Evolutionary conservation across 2,113 vertebrate genomes (phyloP).

Genomic region (Brachypteracias leptosomus): DNA sequence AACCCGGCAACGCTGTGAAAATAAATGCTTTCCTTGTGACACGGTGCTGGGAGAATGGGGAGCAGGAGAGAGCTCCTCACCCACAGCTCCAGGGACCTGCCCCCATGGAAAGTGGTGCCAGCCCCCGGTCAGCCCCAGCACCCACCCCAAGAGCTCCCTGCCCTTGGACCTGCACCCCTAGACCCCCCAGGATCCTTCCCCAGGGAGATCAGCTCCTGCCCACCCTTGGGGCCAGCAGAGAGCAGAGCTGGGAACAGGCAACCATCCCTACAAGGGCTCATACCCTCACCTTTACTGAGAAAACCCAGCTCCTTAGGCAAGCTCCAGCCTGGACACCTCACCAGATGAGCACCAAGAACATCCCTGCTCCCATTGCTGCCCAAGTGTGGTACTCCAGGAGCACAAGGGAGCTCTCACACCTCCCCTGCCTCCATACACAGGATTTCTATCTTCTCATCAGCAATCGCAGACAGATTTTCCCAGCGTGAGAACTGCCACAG

Average conservation of each 20-base stretch:
- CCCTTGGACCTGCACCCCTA: too few species aligned
- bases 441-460: constrained; percentile 52
- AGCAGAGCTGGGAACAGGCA: too few species aligned
- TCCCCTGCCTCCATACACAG: constrained; percentile 37
- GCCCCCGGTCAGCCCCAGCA: neutral
- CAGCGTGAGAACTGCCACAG: constrained; percentile 56
- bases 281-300: accelerated
- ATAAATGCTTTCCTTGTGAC: neutral
- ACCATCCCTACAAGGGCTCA: neutral
- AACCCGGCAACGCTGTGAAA: neutral
- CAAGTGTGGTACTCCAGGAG: neutral
- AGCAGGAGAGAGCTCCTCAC: neutral
- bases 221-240: accelerated
- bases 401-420: neutral
- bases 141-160: neutral
- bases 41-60: neutral
- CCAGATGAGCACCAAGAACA: accelerated
- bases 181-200: neutral
- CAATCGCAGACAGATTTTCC: constrained; percentile 62
- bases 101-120: accelerated
- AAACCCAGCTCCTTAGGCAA: neutral
- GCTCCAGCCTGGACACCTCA: neutral
- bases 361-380: neutral
- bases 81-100: accelerated
- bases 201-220: neutral